Evolutionary conservation across 2,888 invertebrate genomes (phyloP).

Genomic region (Thelaira solivaga): DNA sequence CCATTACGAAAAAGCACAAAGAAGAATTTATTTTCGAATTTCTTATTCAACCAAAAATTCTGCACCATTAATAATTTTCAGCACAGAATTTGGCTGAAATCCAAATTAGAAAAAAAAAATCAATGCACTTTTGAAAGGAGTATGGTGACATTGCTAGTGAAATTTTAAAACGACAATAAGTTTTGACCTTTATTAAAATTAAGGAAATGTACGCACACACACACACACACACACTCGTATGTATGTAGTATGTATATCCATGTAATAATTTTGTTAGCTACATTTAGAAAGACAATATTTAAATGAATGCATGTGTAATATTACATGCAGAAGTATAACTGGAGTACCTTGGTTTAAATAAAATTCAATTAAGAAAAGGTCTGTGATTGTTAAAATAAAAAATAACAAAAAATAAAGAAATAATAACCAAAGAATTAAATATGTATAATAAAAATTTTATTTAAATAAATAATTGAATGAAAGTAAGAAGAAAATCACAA

Average conservation of each 20-base stretch:
- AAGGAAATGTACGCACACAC: background rate
- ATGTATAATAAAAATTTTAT: background rate
- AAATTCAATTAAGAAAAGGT: background rate
- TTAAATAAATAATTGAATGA: background rate
- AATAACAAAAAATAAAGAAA: too few species aligned
- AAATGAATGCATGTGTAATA: background rate
- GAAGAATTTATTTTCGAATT: slow-evolving; percentile 14
- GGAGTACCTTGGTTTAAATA: slow-evolving; percentile 6
- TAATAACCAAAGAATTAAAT: slow-evolving; percentile 24
- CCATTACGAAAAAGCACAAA: slow-evolving; percentile 27
- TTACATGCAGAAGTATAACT: background rate
- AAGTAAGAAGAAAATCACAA: background rate
- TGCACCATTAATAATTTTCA: slow-evolving; percentile 50
- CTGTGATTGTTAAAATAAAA: slow-evolving; percentile 53
- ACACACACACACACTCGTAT: background rate
- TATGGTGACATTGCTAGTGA: slow-evolving; percentile 56
- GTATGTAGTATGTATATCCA: too few species aligned
- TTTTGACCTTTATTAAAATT: slow-evolving; percentile 44
- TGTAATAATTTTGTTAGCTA: background rate
- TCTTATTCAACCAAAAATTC: slow-evolving; percentile 39
- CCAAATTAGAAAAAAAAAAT: slow-evolving; percentile 58
- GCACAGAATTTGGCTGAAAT: slow-evolving; percentile 53
- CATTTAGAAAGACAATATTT: slow-evolving; percentile 4
- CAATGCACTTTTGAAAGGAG: slow-evolving; percentile 53
- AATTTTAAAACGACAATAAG: slow-evolving; percentile 38